Evolutionary conservation across 2,113 vertebrate species (phyloP), one percentile per base, ranked within the genome.

Genomic region (Ctenodactylus gundi): DNA sequence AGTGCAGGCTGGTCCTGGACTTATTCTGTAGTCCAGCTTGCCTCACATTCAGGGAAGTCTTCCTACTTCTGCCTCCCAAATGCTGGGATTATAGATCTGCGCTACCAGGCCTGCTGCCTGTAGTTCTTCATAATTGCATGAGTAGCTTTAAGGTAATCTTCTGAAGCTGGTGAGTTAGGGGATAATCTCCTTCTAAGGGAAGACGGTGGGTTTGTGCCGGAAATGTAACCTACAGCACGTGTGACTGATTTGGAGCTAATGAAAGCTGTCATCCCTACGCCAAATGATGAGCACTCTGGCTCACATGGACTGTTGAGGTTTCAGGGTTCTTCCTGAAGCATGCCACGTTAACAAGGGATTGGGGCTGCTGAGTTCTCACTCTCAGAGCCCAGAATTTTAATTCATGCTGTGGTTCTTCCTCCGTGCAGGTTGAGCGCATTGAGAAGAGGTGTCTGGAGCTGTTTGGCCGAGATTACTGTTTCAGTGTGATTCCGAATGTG

Each of bases 401-500:
- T 34, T 91, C 57, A 70, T 14, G 39, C n/a, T n/a, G n/a, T n/a
- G 4, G 94, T 57, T 96, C 58, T 21, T 90, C 53, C 27, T 84
- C 72, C 58, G 4, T 93, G 78, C 97, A 99, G 99, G 98, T 99
- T 97, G 99, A 99, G 83, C 98, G 95, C 55, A 99, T 99, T 97
- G 99, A 99, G 97, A 99, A 98, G 91, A 98, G 98, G 31, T 99
- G 99, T 97, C 97, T 99, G 98, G 99, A 99, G 93, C 98, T 99
- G 77, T 99, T 99, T 90, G 98, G 98, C 89, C 99, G 98, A 88
- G 99, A 99, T 97, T 99, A 99, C 97, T 99, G 99, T 96, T 99
- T 99, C 98, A 99, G 99, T 57, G 97, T 99, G 94, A 99, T 99
- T 96, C 97, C 99, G 39, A 99, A 99, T 88, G 68, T 98, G 87